A percentile compares a stretch with the other conserved stretches of the same genome.
Conservation (phyloP, 1,140 invertebrate species). For the Caenorhabditis inopinata region DNA sequence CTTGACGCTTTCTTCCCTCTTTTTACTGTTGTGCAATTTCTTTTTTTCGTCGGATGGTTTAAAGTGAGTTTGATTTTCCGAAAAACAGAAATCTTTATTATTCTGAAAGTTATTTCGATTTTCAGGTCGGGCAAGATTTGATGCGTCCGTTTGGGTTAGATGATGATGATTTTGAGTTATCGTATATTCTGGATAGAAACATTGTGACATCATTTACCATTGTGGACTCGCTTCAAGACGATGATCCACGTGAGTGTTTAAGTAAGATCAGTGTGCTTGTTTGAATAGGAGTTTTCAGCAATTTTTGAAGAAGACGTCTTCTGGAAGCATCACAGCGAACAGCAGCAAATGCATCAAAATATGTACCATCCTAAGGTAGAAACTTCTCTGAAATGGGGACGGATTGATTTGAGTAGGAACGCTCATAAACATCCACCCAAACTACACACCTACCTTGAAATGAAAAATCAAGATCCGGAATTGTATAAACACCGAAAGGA, state of each 20-base stretch:
- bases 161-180: constrained; percentile 46
- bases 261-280: too few relatives aligned
- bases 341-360: constrained; percentile 19
- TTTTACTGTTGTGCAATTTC: constrained; percentile 45
- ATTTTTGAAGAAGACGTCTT: constrained; percentile 35
- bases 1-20: constrained; percentile 36
- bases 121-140: constrained; percentile 43
- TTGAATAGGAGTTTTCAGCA: too few relatives aligned
- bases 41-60: constrained; percentile 47
- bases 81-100: not conserved
- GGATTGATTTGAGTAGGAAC: constrained; percentile 39
- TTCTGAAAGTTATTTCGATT: not conserved
- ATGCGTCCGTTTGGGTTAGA: constrained; percentile 46
- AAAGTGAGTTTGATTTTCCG: not conserved
- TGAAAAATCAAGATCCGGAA: constrained; percentile 28
- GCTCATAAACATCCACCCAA: constrained; percentile 42
- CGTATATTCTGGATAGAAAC: constrained; percentile 45
- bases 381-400: constrained; percentile 35
- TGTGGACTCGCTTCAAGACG: constrained; percentile 36
- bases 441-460: constrained; percentile 35
- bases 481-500: not conserved
- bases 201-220: constrained; percentile 43
- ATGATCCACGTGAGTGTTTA: constrained; percentile 34
- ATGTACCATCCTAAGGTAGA: constrained; percentile 7
- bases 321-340: constrained; percentile 33